Evolutionary conservation across 2,113 vertebrate species (phyloP).

Genomic region (Macroglossus sobrinus): DNA sequence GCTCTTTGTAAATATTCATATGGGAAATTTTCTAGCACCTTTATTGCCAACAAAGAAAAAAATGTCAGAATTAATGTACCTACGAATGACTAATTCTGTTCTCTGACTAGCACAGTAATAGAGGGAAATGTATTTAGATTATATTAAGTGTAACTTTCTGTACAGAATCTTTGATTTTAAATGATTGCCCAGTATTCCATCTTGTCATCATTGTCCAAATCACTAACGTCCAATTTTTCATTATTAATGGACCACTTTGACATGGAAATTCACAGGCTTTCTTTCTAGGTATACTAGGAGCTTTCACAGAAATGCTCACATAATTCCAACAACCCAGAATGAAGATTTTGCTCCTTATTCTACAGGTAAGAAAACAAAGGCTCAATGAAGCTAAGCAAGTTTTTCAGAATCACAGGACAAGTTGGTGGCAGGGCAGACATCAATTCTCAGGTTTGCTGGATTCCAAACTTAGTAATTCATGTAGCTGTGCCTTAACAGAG

Average conservation of each 20-base stretch:
- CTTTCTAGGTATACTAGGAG: background rate
- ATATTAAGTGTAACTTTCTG: background rate
- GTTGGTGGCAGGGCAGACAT: background rate
- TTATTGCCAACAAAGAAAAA: conserved; percentile 32
- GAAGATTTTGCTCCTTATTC: background rate
- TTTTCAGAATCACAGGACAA: background rate
- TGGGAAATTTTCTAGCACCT: conserved; percentile 46
- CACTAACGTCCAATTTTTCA: background rate
- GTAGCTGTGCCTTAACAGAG: background rate
- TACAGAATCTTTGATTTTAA: background rate
- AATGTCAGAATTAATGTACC: conserved; percentile 1
- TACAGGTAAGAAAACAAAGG: background rate
- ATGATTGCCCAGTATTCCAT: background rate
- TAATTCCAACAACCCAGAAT: background rate
- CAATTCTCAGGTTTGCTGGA: background rate
- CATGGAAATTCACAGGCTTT: background rate
- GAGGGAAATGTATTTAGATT: background rate
- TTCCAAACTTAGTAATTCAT: background rate
- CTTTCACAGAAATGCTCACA: background rate
- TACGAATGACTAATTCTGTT: background rate
- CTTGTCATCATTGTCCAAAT: background rate
- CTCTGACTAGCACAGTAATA: background rate
- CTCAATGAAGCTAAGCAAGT: background rate
- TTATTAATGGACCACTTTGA: background rate
- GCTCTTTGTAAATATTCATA: conserved; percentile 64